Percentiles rank a stretch among this genome's conserved stretches.
Conservation (phyloP, 92 coral and sea anemone genomes). For the Paragorgia papillata region DNA sequence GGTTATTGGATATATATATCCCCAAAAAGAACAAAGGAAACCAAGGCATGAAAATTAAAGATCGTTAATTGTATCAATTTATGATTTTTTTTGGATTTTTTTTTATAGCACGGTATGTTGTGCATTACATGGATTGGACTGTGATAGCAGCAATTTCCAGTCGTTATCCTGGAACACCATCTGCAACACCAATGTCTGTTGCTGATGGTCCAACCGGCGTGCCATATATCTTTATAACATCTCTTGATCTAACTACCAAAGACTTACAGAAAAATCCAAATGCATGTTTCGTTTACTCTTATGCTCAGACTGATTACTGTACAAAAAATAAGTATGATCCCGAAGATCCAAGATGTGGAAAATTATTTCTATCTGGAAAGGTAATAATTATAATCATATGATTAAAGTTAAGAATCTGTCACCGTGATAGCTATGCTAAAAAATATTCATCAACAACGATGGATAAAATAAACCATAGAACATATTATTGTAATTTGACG, state of each 20-base stretch:
- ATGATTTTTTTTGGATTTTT: no score
- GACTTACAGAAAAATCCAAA: conserved; percentile 45
- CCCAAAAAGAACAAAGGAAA: no score
- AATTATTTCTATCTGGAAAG: conserved; percentile 63
- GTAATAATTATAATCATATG: no score
- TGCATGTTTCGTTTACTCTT: conserved; percentile 53
- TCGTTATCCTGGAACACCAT: conserved; percentile 55
- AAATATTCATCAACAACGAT: no score
- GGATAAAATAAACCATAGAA: no score
- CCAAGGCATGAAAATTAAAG: no score
- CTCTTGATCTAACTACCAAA: conserved; percentile 10
- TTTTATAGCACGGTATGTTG: conserved; percentile 65
- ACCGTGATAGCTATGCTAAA: no score
- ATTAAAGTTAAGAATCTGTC: no score
- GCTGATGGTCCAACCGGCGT: conserved; percentile 75
- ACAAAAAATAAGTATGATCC: conserved; percentile 55
- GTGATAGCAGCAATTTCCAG: conserved; percentile 55
- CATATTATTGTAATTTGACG: no score
- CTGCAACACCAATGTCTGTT: conserved; percentile 54
- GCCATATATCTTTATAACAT: conserved; percentile 63
- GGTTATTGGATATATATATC: no score
- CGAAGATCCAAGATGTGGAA: conserved; percentile 66
- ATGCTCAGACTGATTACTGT: conserved; percentile 68
- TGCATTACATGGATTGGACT: conserved; percentile 66
- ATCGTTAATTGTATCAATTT: no score